Conservation (phyloP, 2,888 invertebrate genomes). For the Sylvicola cinctus region DNA sequence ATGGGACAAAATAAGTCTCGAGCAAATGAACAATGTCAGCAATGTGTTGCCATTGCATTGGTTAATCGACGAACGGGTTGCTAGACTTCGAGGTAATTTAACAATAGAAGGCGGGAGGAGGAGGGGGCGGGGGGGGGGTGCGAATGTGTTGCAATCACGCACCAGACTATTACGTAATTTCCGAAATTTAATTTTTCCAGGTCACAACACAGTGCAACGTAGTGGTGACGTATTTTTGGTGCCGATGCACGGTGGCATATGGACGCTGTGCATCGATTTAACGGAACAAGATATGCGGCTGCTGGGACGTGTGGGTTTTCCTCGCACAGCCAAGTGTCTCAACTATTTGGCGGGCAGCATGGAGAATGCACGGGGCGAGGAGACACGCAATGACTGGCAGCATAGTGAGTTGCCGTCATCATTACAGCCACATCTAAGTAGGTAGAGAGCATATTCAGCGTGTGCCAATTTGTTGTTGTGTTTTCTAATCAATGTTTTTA, state of each 20-base stretch:
- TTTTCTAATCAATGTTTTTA: too few species aligned
- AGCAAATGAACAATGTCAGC: constrained; percentile 12
- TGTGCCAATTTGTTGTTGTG: not conserved
- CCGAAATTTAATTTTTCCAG: too few species aligned
- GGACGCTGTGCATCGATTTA: constrained; percentile 69
- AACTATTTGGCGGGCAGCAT: constrained; percentile 56
- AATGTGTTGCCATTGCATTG: too few species aligned
- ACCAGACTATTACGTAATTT: too few species aligned
- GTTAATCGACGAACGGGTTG: constrained; percentile 57
- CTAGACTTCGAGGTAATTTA: constrained; percentile 22
- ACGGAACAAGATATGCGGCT: constrained; percentile 55
- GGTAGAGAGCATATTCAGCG: constrained; percentile 7
- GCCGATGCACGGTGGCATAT: constrained; percentile 79
- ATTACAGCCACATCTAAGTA: constrained; percentile 27
- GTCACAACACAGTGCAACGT: too few species aligned
- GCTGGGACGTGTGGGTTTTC: constrained; percentile 41
- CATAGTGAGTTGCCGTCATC: constrained; percentile 39
- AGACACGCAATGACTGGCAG: constrained; percentile 61
- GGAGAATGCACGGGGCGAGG: constrained; percentile 41
- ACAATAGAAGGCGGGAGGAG: not conserved
- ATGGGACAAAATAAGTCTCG: constrained; percentile 42
- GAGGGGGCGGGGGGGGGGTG: too few species aligned
- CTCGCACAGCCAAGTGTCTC: constrained; percentile 48
- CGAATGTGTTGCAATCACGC: too few species aligned
- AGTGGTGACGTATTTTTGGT: constrained; percentile 43